Evolutionary conservation across 2,888 invertebrate genomes (phyloP), one percentile per base, ranked within the genome.

Genomic region (Punctoribates punctum): DNA sequence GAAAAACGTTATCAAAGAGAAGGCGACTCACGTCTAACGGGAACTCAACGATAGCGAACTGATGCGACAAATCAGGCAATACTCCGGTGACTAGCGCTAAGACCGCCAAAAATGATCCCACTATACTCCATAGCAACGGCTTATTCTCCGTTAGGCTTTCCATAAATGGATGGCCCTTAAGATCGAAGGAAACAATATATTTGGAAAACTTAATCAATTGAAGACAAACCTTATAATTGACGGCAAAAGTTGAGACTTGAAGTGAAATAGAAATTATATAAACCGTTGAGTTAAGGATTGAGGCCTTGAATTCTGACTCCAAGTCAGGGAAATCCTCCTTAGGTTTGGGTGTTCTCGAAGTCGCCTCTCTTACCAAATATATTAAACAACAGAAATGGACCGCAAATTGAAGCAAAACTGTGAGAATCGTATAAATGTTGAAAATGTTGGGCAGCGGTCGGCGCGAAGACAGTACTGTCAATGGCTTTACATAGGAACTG

Each of bases 391-490:
- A 83, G 85, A 99, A 98, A 84, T 99, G 99, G 6, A 98, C 93
- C 38, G 90, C 88, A 85, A 99, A 99, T 85, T 99, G 99, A 0
- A 91, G 85, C 70, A 97, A 86, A 77, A 99, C 98, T 1, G 99
- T 99, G 81, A 94, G 87, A 80, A 99, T 89, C 0, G 99, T 99
- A 85, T 99, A 99, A 74, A 93, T 84, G 85, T 99, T 99, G 86
- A 99, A 99, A 80, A 99, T 99, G 84, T 98, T 99, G 65, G 98
- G 96, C 80, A 99, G 87, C 0, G 99, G 99, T 57, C 98, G 89
- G 84, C 95, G 91, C 82, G 91, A 93, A 0, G 98, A 98, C 72
- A 99, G 86, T 0, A 90, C 90, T 84, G 93, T 94, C 80, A 99
- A 84, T 0, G 99, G 99, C 92, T 87, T 81, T 75, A 85, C 82